phyloP scores from a whole-genome alignment of 2,113 vertebrate genomes.

The Tachycineta bicolor region DNA sequence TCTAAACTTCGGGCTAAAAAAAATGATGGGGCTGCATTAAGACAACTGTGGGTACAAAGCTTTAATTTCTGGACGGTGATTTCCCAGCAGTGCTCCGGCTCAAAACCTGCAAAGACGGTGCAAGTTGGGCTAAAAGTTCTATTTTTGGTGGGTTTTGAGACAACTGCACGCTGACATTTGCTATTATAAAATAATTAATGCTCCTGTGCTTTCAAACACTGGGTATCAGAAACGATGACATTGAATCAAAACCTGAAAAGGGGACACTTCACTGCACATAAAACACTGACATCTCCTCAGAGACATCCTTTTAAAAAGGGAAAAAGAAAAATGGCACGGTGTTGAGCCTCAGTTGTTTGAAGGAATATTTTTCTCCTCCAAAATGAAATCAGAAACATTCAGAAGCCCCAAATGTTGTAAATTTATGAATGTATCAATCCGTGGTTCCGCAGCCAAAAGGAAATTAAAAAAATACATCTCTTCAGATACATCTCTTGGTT shows the following conservation, averaged over 20 bases:
- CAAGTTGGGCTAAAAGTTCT: not conserved
- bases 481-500: not conserved
- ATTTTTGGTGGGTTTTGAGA: not conserved
- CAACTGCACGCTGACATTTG: not conserved
- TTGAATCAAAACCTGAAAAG: not conserved
- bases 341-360: not conserved
- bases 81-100: not conserved
- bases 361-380: not conserved
- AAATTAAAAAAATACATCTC: not conserved
- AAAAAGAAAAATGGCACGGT: not conserved
- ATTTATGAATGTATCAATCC: not conserved
- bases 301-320: not conserved
- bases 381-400: not conserved
- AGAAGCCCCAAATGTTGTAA: not conserved
- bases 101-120: not conserved
- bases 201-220: not conserved
- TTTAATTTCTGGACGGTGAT: not conserved
- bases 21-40: not conserved
- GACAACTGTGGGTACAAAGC: not conserved
- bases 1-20: not conserved
- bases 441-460: not conserved
- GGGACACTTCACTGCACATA: not conserved
- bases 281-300: not conserved
- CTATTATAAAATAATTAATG: not conserved
- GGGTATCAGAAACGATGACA: not conserved